Conservation (phyloP, 2,113 vertebrate species). For the Alethe diademata region DNA sequence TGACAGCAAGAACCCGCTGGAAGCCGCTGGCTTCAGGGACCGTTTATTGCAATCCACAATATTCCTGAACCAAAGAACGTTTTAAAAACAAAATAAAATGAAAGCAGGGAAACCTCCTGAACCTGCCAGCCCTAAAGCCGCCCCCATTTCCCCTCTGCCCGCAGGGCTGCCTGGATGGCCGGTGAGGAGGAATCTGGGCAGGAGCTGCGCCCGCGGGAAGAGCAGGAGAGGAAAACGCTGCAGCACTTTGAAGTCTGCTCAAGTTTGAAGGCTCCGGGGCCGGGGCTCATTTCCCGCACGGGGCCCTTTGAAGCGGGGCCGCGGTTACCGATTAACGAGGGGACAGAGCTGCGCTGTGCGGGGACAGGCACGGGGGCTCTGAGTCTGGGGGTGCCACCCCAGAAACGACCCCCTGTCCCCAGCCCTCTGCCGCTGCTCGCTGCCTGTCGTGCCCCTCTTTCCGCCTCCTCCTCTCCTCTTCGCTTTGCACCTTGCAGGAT, state of each 20-base stretch:
- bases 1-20: background rate
- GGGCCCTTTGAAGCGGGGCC: constrained; percentile 21
- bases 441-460: background rate
- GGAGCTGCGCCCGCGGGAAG: background rate
- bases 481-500: background rate
- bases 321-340: constrained; percentile 45
- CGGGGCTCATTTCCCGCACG: background rate
- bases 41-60: background rate
- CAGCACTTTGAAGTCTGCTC: constrained; percentile 50
- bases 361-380: background rate
- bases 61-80: background rate
- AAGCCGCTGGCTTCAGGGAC: background rate
- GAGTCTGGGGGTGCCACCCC: background rate
- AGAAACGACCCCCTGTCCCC: fast-evolving
- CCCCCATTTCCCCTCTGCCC: background rate
- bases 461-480: background rate
- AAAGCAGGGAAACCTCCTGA: background rate
- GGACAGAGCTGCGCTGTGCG: background rate
- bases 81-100: background rate
- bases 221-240: background rate
- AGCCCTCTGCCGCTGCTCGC: fast-evolving
- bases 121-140: background rate
- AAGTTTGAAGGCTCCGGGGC: background rate
- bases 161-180: fast-evolving
- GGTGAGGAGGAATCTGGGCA: background rate